phyloP scores from a whole-genome alignment of 2,113 vertebrate genomes.

The Pagrus major region DNA sequence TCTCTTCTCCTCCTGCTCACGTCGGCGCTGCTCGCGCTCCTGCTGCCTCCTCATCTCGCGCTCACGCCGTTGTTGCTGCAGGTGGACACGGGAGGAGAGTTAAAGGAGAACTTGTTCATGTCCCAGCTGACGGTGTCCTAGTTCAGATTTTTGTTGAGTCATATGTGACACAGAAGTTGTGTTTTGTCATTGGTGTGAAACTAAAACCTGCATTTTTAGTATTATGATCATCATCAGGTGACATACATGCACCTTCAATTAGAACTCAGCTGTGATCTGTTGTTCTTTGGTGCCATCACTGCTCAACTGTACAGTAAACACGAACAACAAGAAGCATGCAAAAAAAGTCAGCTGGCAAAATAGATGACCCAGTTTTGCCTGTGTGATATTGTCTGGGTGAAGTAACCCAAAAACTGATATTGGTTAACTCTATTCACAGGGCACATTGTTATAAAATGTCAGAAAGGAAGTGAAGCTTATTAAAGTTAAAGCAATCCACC shows the following conservation, averaged over 20 bases:
- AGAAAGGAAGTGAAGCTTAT: background rate
- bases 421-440: background rate
- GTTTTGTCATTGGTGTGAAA: background rate
- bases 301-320: background rate
- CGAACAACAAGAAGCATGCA: background rate
- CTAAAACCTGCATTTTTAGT: background rate
- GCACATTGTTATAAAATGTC: background rate
- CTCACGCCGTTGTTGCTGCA: constrained; percentile 96
- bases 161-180: background rate
- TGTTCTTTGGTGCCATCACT: background rate
- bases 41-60: constrained; percentile 97
- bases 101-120: background rate
- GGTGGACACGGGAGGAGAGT: background rate
- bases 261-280: background rate
- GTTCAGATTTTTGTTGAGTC: constrained; percentile 24
- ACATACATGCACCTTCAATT: background rate
- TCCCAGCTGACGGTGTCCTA: constrained; percentile 1
- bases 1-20: constrained; percentile 96
- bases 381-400: background rate
- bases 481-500: background rate
- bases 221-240: background rate
- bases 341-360: background rate
- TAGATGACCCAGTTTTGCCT: background rate
- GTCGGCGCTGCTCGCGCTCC: constrained; percentile 95
- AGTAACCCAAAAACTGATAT: background rate